phyloP scores from a whole-genome alignment of 2,113 vertebrate species.

The Aramus guarauna region DNA sequence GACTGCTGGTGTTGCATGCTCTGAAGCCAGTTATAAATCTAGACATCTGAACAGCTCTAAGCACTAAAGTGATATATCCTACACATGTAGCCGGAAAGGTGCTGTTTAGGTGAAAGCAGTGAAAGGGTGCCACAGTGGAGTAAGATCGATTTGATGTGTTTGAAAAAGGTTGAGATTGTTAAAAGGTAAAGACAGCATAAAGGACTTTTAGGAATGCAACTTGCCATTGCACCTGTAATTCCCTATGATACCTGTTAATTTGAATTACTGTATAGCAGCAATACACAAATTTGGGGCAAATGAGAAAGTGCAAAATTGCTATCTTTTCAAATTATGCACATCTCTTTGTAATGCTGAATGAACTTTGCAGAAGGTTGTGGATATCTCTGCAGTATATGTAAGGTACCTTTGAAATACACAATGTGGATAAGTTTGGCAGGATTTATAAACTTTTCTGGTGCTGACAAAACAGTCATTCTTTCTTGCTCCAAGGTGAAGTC shows the following conservation, averaged over 20 bases:
- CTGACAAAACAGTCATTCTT: neutral
- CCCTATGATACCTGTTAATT: neutral
- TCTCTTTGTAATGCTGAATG: neutral
- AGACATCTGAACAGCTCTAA: neutral
- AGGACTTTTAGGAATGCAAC: neutral
- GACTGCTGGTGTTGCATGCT: neutral
- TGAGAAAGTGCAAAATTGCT: neutral
- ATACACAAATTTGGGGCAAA: neutral
- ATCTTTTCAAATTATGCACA: neutral
- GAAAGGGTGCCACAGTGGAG: neutral
- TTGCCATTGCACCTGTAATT: neutral
- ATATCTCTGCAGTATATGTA: neutral
- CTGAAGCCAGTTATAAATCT: neutral
- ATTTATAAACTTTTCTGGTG: neutral
- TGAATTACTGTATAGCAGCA: neutral
- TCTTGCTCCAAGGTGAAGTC: conserved; percentile 23
- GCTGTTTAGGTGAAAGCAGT: neutral
- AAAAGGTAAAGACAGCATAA: neutral
- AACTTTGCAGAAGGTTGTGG: neutral
- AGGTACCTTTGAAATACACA: neutral
- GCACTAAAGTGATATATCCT: neutral
- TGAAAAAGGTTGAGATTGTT: neutral
- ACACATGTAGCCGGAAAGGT: neutral
- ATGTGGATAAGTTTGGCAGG: neutral
- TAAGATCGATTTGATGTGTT: neutral